Conservation (phyloP, 2,113 vertebrate genomes). For the Jaculus jaculus region DNA sequence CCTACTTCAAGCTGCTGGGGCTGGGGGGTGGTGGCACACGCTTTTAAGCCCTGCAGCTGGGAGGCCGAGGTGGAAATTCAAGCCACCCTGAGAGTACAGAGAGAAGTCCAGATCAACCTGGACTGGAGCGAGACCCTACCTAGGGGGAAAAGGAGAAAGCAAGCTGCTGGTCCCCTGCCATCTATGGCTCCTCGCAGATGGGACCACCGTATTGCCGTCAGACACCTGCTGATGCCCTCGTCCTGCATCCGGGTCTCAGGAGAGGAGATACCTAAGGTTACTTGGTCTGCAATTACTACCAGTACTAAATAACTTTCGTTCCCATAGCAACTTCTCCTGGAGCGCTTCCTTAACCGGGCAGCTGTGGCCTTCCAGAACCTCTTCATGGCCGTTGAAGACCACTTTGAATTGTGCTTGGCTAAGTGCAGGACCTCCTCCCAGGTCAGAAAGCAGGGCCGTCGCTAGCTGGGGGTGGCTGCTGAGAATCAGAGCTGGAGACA, state of each 20-base stretch:
- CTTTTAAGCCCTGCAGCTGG: too few species aligned
- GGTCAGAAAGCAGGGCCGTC: constrained; percentile 82
- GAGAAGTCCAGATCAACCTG: too few species aligned
- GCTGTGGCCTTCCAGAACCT: constrained; percentile 97
- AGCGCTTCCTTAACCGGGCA: constrained; percentile 95
- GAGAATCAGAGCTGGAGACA: not conserved
- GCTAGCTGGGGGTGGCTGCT: not conserved
- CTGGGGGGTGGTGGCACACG: too few species aligned
- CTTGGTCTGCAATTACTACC: constrained; percentile 9
- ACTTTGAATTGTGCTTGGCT: constrained; percentile 97
- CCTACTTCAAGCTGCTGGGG: not conserved
- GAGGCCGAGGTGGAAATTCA: too few species aligned
- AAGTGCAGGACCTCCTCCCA: constrained; percentile 98
- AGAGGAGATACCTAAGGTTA: constrained; percentile 29
- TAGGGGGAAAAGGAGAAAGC: not conserved
- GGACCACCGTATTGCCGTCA: not conserved
- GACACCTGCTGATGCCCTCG: not conserved
- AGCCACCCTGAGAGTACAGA: too few species aligned
- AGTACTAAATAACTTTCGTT: constrained; percentile 33
- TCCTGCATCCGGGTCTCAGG: not conserved
- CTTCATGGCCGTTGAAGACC: constrained; percentile 97
- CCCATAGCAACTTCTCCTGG: constrained; percentile 93
- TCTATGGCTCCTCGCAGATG: not conserved
- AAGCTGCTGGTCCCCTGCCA: not conserved
- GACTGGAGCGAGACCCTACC: too few species aligned